These are phyloP conservation scores for Tethya wilhelma DNA, from an alignment of 37 sponge, comb jelly and placozoan species.

Conservation along the genomic window DNA sequence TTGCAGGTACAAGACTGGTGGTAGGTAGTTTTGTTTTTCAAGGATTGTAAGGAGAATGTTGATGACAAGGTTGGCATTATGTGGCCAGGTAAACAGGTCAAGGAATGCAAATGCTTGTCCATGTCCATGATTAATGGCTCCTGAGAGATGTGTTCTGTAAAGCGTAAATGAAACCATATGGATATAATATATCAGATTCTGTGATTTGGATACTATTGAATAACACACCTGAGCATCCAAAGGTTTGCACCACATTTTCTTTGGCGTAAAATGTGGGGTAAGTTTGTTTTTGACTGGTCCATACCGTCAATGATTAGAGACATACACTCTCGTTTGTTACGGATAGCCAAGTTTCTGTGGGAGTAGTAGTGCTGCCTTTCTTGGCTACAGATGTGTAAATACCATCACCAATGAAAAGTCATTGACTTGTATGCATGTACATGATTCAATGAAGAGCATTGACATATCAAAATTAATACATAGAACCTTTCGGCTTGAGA, in stretches of 20 bases:
- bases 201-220: background rate
- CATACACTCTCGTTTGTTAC: background rate
- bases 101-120: no score
- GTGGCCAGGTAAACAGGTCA: conserved; percentile 2
- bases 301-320: conserved; percentile 11
- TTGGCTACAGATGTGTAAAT: no score
- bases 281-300: conserved; percentile 18
- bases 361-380: background rate
- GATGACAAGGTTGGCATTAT: conserved; percentile 2
- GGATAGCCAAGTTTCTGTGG: background rate
- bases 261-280: conserved; percentile 7
- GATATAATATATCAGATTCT: background rate
- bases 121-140: background rate
- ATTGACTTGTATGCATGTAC: no score
- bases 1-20: conserved; percentile 28
- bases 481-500: no score
- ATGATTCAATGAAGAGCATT: no score
- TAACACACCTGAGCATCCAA: background rate
- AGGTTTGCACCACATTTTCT: background rate
- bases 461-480: no score
- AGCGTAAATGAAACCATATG: background rate
- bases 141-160: background rate
- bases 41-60: background rate
- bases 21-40: background rate
- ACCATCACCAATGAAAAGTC: no score